Evolutionary conservation across 2,113 vertebrate species (phyloP).

Genomic region (Poeciliopsis turrubarensis): DNA sequence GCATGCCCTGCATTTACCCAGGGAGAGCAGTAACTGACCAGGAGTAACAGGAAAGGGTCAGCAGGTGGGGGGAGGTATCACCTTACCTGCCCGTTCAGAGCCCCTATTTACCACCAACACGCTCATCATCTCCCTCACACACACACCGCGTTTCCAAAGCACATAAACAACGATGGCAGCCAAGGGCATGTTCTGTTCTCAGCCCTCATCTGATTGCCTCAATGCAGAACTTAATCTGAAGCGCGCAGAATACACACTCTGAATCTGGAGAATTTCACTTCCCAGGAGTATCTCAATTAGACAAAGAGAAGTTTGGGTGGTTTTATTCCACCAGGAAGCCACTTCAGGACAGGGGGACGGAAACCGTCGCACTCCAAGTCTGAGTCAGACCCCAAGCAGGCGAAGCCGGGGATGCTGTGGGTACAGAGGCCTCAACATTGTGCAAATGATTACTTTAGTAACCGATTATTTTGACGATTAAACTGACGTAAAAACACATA

Average conservation of each 20-base stretch:
- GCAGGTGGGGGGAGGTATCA: conserved; percentile 31
- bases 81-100: conserved; percentile 54
- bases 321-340: conserved; percentile 12
- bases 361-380: neutral
- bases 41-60: conserved; percentile 15
- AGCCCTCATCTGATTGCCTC: conserved; percentile 35
- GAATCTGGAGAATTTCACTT: neutral
- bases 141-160: conserved; percentile 18
- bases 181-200: conserved; percentile 61
- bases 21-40: neutral
- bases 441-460: no score
- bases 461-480: no score
- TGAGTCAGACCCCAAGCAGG: no score
- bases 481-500: no score
- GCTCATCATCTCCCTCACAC: neutral
- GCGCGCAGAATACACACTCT: neutral
- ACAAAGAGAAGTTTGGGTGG: neutral
- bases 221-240: neutral
- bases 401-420: no score
- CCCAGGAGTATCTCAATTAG: neutral
- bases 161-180: neutral
- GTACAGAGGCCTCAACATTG: no score
- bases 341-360: conserved; percentile 1
- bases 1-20: conserved; percentile 1
- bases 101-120: conserved; percentile 62